Conservation (phyloP, 2,888 invertebrate genomes). For the Diogma glabrata region DNA sequence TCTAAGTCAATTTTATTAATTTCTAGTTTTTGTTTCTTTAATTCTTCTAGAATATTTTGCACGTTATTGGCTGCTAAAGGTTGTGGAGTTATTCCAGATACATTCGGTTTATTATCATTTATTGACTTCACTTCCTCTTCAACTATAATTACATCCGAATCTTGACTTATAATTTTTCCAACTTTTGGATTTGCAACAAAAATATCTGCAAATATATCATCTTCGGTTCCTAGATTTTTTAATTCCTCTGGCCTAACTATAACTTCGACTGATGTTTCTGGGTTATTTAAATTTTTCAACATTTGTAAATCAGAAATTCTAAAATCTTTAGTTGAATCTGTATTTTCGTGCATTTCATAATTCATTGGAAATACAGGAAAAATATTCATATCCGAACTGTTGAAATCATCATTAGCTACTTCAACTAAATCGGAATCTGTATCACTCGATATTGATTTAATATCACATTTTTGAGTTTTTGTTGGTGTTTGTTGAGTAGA, state of each 20-base stretch:
- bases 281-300: conserved; percentile 21
- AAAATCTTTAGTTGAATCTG: conserved; percentile 3
- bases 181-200: conserved; percentile 34
- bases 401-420: conserved; percentile 23
- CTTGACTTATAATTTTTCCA: neutral
- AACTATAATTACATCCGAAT: neutral
- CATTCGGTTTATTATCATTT: neutral
- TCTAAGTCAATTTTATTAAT: conserved; percentile 15
- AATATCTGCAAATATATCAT: conserved; percentile 65
- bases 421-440: conserved; percentile 29
- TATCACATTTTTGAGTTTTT: neutral
- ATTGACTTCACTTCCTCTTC: conserved; percentile 9
- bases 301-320: conserved; percentile 4
- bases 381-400: conserved; percentile 17
- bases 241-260: conserved; percentile 39
- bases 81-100: neutral
- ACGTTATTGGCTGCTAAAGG: neutral
- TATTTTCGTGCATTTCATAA: neutral
- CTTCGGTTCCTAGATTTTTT: conserved; percentile 33
- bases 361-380: neutral
- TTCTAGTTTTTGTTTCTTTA: conserved; percentile 15
- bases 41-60: conserved; percentile 14
- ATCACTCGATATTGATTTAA: conserved; percentile 17
- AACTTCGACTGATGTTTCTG: conserved; percentile 30
- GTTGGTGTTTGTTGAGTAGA: conserved; percentile 3